phyloP scores from a whole-genome alignment of 1,140 invertebrate species.

The Dryas iulia region DNA sequence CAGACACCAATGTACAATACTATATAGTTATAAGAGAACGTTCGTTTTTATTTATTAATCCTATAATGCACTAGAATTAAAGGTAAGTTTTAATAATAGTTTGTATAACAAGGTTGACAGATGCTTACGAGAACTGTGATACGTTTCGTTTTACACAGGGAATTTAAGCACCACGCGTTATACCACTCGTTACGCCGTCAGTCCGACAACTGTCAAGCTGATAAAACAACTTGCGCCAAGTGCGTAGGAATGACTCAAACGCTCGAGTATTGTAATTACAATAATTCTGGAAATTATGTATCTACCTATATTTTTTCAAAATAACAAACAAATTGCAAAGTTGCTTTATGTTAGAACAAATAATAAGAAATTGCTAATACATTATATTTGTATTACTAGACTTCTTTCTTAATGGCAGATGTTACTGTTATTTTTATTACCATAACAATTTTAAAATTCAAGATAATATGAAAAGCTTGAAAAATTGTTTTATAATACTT shows the following conservation, averaged over 20 bases:
- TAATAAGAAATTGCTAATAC: too few species aligned
- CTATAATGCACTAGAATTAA: conserved; percentile 19
- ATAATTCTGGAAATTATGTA: neutral
- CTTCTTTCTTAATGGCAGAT: too few species aligned
- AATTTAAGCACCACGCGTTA: conserved; percentile 29
- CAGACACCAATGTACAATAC: conserved; percentile 20
- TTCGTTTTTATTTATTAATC: neutral
- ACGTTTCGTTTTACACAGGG: conserved; percentile 62
- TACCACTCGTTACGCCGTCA: conserved; percentile 42
- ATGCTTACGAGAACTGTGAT: conserved; percentile 27
- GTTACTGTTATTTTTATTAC: too few species aligned
- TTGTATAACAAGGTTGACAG: conserved; percentile 42
- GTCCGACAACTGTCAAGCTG: conserved; percentile 59
- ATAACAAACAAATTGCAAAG: neutral
- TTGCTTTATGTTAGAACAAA: neutral
- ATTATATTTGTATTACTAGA: too few species aligned
- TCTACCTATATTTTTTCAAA: neutral
- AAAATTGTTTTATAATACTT: too few species aligned
- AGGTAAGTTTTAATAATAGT: conserved; percentile 26
- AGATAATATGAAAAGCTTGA: too few species aligned
- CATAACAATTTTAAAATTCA: too few species aligned
- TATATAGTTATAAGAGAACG: conserved; percentile 7
- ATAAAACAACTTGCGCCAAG: conserved; percentile 48
- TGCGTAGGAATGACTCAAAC: conserved; percentile 39
- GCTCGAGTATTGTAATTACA: conserved; percentile 38